Percentiles rank a stretch among this genome's conserved stretches.
phyloP scores from a whole-genome alignment of 1,140 invertebrate genomes.

The Stenopsyche tienmushanensis region DNA sequence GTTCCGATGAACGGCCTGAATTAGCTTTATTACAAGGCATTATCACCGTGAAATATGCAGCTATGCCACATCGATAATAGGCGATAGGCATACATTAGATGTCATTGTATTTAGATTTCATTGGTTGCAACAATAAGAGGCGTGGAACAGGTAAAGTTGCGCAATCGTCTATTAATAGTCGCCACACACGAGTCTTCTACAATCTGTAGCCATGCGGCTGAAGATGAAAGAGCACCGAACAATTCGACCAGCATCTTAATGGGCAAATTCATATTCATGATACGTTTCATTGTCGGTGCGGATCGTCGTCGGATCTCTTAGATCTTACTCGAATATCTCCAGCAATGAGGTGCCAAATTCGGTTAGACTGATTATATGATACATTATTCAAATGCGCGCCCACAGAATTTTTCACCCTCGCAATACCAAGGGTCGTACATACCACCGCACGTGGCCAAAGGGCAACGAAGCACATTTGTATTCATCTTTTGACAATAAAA shows the following conservation, averaged over 20 bases:
- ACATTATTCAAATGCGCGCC: background rate
- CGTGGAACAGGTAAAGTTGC: too few species aligned
- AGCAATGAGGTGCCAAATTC: too few species aligned
- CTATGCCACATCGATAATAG: background rate
- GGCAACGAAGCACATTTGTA: conserved; percentile 25
- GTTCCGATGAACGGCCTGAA: too few species aligned
- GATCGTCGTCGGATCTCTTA: too few species aligned
- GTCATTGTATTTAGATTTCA: conserved; percentile 40
- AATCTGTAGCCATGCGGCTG: background rate
- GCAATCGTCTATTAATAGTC: background rate
- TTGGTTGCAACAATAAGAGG: conserved; percentile 25
- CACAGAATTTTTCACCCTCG: conserved; percentile 6
- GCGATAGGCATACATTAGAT: conserved; percentile 10
- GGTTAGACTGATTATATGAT: too few species aligned
- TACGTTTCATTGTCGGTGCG: too few species aligned
- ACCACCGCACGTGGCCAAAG: conserved; percentile 9
- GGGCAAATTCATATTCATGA: too few species aligned
- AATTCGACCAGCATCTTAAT: too few species aligned
- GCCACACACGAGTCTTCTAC: background rate
- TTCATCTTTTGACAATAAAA: conserved; percentile 36
- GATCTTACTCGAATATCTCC: too few species aligned
- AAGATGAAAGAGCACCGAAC: conserved; percentile 4
- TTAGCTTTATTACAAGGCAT: background rate
- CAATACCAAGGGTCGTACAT: conserved; percentile 5
- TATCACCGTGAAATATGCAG: background rate